phyloP scores from a whole-genome alignment of 2,888 invertebrate species.

The Penaeus monodon region DNA sequence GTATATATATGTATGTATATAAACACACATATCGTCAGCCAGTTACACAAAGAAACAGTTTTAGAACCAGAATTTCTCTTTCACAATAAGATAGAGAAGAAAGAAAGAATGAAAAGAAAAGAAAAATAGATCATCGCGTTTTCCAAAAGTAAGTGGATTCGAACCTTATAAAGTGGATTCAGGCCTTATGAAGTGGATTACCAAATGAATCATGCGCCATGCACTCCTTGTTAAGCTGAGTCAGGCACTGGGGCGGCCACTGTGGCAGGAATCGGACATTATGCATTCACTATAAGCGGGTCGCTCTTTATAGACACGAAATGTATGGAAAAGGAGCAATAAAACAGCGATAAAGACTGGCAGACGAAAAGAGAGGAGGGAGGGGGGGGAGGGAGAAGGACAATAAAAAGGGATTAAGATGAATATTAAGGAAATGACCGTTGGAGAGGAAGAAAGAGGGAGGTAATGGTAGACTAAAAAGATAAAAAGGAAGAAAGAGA shows the following conservation, averaged over 20 bases:
- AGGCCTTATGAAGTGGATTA: too few relatives aligned
- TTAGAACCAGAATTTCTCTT: background rate
- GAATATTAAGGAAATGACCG: background rate
- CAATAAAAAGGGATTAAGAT: background rate
- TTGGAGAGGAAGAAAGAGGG: background rate
- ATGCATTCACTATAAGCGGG: too few relatives aligned
- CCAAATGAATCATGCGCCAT: too few relatives aligned
- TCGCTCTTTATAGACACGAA: too few relatives aligned
- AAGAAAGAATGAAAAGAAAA: background rate
- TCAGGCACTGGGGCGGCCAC: too few relatives aligned
- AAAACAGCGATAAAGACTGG: background rate
- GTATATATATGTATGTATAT: slow-evolving; percentile 35
- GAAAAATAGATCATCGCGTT: background rate
- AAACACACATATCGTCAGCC: background rate
- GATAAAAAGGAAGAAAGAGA: background rate
- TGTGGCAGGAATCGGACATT: too few relatives aligned
- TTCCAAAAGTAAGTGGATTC: too few relatives aligned
- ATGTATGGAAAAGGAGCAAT: background rate
- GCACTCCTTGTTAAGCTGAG: too few relatives aligned
- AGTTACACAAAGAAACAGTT: background rate
- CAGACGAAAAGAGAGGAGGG: background rate
- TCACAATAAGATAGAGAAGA: background rate
- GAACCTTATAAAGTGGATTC: too few relatives aligned
- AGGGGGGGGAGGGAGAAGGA: background rate
- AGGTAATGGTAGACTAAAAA: background rate